Percentiles rank a stretch among this genome's conserved stretches.
These are phyloP conservation scores for Bicyclus anynana DNA, from an alignment of 1,140 invertebrate species.

Conservation along the genomic window DNA sequence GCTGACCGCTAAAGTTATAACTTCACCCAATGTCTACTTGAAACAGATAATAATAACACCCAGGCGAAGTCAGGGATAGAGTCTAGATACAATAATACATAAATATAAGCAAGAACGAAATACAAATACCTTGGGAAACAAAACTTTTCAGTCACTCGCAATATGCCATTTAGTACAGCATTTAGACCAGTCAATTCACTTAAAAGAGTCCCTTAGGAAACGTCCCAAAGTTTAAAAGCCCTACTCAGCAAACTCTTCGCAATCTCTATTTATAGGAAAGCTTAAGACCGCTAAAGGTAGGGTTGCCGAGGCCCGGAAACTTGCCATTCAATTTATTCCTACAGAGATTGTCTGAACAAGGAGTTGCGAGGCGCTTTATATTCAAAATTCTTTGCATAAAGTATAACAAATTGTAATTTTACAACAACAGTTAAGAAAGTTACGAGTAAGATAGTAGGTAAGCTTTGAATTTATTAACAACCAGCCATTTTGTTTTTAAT, in stretches of 20 bases:
- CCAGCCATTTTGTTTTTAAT: background rate
- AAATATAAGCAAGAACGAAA: too few species aligned
- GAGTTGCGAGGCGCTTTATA: background rate
- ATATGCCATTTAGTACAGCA: too few species aligned
- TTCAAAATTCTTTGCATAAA: background rate
- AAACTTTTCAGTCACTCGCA: too few species aligned
- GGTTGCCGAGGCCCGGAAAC: background rate
- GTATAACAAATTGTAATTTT: background rate
- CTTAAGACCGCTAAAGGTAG: background rate
- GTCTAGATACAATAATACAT: too few species aligned
- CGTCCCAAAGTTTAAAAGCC: background rate
- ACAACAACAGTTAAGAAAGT: background rate
- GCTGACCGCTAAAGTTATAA: too few species aligned
- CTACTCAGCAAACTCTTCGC: background rate
- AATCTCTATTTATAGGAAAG: background rate
- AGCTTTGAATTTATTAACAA: background rate
- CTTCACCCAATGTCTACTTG: too few species aligned
- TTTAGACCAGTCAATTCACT: background rate
- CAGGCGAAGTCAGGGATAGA: too few species aligned
- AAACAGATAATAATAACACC: too few species aligned
- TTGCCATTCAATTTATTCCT: background rate
- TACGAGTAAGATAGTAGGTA: background rate
- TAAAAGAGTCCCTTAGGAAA: background rate
- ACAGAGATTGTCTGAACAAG: background rate
- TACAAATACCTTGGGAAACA: too few species aligned